phyloP scores from a whole-genome alignment of 2,797 vertebrate genomes.

The Lutjanus campechanus region DNA sequence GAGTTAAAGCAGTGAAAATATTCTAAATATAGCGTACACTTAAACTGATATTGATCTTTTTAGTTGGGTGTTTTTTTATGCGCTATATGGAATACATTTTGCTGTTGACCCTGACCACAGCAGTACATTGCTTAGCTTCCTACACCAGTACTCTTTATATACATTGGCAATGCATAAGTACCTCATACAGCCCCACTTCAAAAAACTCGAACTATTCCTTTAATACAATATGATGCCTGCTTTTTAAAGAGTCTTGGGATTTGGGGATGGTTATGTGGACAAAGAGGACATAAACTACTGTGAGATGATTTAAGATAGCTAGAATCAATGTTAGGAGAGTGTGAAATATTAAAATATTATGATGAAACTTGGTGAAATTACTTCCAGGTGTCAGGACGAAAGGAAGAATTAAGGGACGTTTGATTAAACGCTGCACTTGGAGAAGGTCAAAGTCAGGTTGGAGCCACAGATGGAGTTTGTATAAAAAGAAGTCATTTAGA shows the following conservation, averaged over 20 bases:
- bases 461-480: constrained; percentile 20
- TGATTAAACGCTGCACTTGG: constrained; percentile 51
- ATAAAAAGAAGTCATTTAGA: constrained; percentile 24
- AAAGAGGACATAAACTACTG: constrained; percentile 6
- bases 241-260: neutral
- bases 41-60: no score
- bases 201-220: no score
- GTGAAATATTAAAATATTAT: constrained; percentile 39
- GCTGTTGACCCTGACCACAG: no score
- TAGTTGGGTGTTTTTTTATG: no score
- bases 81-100: no score
- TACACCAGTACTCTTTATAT: no score
- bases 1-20: no score
- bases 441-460: constrained; percentile 57
- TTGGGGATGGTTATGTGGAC: neutral
- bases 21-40: no score
- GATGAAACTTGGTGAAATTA: constrained; percentile 65
- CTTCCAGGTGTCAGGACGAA: constrained; percentile 44
- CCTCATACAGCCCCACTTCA: no score
- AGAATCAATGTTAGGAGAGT: constrained; percentile 15
- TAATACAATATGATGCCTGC: neutral
- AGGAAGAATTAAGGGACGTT: constrained; percentile 38
- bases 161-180: no score
- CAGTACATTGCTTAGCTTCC: no score
- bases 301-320: constrained; percentile 34